Evolutionary conservation across 2,888 invertebrate genomes (phyloP), one percentile per base, ranked within the genome.

Genomic region (Strigamia transsilvanica): DNA sequence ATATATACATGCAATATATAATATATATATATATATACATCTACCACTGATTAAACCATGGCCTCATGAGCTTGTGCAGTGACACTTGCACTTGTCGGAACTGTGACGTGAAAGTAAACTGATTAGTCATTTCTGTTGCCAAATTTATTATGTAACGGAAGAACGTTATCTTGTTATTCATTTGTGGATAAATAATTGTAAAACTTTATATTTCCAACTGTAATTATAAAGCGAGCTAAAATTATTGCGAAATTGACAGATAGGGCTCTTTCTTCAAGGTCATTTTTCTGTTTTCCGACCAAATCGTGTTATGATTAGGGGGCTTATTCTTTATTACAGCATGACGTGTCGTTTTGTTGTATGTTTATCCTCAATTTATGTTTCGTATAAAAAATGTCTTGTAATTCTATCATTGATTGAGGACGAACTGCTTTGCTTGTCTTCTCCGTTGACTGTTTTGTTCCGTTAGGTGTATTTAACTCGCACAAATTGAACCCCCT

Each of bases 241-340:
- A 32, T 56, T 73, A 73, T 73, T 73, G 73, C 32, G 73, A 73
- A 73, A 73, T 73, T 73, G 73, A 73, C 32, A 73, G 73, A 73
- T 73, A 73, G 73, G 1, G 27, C n/a, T 73, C 73, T 23, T 73
- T 32, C 73, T 73, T 73, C 73, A 73, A 73, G 73, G 73, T 73
- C 32, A 73, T 73, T 73, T 73, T 73, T 73, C 73, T 73, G 5
- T 73, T 23, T 73, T 73, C 7, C 73, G 73, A 32, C 73, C 32
- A 73, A 73, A 73, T 73, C 73, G 73, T 73, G 73, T 73, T 73
- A 73, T 73, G 73, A 73, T 73, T 73, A 73, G 73, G 73, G 46
- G 73, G 32, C 32, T 73, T 73, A 73, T 73, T 73, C 73, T 73
- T 73, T 73, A 73, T 73, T 73, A n/a, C 73, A 27, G 73, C 73